Percentiles rank a stretch among this genome's conserved stretches.
phyloP scores from a whole-genome alignment of 1,140 invertebrate genomes.

The Drosophila kurseongensis region DNA sequence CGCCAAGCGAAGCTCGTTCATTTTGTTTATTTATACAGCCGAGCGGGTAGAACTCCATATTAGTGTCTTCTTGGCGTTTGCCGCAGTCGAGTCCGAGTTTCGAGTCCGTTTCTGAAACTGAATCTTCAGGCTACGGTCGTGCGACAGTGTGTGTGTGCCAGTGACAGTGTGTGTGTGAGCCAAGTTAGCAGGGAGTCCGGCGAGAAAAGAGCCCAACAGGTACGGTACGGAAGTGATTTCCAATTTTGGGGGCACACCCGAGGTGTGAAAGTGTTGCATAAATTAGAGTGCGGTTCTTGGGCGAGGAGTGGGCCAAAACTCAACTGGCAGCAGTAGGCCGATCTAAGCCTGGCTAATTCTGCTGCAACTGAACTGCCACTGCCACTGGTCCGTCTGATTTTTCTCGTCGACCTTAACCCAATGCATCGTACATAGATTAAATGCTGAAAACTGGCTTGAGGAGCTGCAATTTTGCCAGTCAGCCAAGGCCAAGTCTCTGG shows the following conservation, averaged over 20 bases:
- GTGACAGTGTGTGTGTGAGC: constrained; percentile 30
- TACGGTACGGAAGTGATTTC: constrained; percentile 74
- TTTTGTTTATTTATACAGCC: constrained; percentile 84
- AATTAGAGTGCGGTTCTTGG: constrained; percentile 24
- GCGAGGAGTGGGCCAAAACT: constrained; percentile 11
- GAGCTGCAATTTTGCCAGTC: constrained; percentile 78
- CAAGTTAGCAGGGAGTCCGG: constrained; percentile 26
- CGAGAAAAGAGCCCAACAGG: constrained; percentile 40
- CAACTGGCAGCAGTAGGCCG: not conserved
- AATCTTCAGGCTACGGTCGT: constrained; percentile 21
- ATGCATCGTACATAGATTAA: constrained; percentile 80
- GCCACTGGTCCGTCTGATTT: constrained; percentile 60
- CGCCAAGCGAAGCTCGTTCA: constrained; percentile 54
- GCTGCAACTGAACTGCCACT: constrained; percentile 11
- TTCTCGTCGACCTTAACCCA: constrained; percentile 84
- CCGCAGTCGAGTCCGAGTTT: constrained; percentile 71
- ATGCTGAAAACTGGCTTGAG: constrained; percentile 78
- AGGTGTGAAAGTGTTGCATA: constrained; percentile 56
- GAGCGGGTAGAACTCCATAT: constrained; percentile 79
- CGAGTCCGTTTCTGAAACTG: constrained; percentile 20
- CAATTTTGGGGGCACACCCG: constrained; percentile 2
- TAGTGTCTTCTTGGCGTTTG: constrained; percentile 83
- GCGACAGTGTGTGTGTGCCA: constrained; percentile 48
- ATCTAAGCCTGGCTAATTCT: constrained; percentile 10
- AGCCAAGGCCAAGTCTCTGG: constrained; percentile 75